phyloP scores from a whole-genome alignment of 1,140 invertebrate genomes.

The Leptopilina boulardi region DNA sequence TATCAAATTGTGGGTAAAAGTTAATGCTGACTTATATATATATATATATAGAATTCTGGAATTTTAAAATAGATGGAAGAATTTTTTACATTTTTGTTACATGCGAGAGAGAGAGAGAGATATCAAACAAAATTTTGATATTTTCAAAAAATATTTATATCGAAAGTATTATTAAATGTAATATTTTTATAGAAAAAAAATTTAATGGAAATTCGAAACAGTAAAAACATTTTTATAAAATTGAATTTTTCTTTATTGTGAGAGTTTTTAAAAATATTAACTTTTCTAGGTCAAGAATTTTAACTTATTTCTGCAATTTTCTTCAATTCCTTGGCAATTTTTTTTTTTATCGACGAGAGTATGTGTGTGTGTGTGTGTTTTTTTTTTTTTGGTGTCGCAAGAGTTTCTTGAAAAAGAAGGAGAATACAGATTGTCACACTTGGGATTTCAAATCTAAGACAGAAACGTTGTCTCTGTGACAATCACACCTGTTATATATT shows the following conservation, averaged over 20 bases:
- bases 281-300: too few species aligned
- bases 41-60: neutral
- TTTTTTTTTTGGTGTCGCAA: neutral
- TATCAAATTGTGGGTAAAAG: conserved; percentile 11
- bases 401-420: neutral
- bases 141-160: too few species aligned
- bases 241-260: too few species aligned
- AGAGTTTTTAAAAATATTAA: too few species aligned
- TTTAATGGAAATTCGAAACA: too few species aligned
- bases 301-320: too few species aligned
- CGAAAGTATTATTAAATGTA: too few species aligned
- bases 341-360: neutral
- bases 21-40: neutral
- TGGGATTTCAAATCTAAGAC: conserved; percentile 17
- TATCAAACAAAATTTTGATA: too few species aligned
- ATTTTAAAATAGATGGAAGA: neutral
- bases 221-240: too few species aligned
- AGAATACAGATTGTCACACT: conserved; percentile 9
- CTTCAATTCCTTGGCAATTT: neutral
- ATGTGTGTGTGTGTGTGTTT: neutral
- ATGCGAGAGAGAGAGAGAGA: too few species aligned
- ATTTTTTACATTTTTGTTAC: neutral
- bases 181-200: too few species aligned
- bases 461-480: conserved; percentile 1
- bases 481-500: neutral